phyloP scores from a whole-genome alignment of 2,113 vertebrate genomes.

The Thalassarche chlororhynchos region DNA sequence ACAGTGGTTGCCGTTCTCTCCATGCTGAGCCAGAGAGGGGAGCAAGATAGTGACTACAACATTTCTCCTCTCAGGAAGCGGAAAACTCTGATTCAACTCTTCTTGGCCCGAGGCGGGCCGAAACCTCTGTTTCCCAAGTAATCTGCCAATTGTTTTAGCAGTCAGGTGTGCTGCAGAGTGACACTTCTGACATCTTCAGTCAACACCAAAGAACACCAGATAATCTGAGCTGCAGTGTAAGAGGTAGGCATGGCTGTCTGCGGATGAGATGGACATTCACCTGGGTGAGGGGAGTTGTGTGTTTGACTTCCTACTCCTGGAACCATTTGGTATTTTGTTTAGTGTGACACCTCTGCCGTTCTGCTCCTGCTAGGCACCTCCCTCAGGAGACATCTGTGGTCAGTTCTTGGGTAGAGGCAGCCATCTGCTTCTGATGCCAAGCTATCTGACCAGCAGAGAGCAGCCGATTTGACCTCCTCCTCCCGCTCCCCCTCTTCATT shows the following conservation, averaged over 20 bases:
- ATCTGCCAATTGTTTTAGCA: not conserved
- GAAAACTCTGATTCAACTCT: not conserved
- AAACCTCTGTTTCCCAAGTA: not conserved
- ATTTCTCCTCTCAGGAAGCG: not conserved
- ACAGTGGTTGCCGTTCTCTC: not conserved
- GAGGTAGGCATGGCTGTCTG: not conserved
- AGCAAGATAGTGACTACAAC: not conserved
- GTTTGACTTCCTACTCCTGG: not conserved
- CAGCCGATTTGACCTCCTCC: not conserved
- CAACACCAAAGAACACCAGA: not conserved
- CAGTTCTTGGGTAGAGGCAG: not conserved
- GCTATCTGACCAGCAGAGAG: not conserved
- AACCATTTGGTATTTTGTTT: not conserved
- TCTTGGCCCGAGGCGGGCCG: fast-evolving
- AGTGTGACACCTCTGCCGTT: not conserved
- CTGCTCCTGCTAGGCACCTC: not conserved
- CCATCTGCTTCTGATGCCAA: not conserved
- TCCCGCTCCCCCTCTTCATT: not conserved
- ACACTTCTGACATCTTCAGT: not conserved
- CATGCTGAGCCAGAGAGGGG: not conserved
- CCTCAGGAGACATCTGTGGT: not conserved
- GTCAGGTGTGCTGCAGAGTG: not conserved
- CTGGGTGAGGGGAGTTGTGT: not conserved
- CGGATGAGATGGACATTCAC: not conserved
- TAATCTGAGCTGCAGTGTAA: not conserved